Base-by-base conservation (phyloP, 1,140 invertebrate genomes). In the Druon quercuslanigerum region DNA sequence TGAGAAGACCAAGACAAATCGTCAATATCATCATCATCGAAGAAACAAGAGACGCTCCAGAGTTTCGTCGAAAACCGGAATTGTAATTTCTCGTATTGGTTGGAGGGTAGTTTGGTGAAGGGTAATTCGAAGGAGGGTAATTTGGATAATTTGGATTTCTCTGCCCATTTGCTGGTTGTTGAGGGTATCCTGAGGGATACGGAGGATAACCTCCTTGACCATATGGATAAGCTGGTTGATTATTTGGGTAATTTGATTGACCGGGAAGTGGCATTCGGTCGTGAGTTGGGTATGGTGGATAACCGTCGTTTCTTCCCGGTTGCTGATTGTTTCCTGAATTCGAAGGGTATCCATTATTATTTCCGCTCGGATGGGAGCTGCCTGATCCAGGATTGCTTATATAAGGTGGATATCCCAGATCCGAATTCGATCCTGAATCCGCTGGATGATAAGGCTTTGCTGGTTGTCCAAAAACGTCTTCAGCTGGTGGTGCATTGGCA, bases 401-500 rank as follows among this genome's bases (percentile, higher is more conserved):
- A 77, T 88, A 90, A 17, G 87, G 54, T 52, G 90, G 90, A 79
- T 90, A 90, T 17, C 84, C 89, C 8, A 85, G 75, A 2, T 75
- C 71, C 12, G 77, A 25, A 25, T 80, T 83, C 46, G 74, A 71
- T 12, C 76, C 79, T 33, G 77, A 66, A 72, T 82, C 80, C 51
- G 82, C 73, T 57, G 72, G 73, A 56, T 76, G 80, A 6, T 79
- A 56, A 72, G 79, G 66, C 73, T 82, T 16, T 71, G 57, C 81
- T 76, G 66, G 66, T 79, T 50, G 54, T 54, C 57, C 73, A 33
- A 76, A 75, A 60, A 80, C 79, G 33, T 85, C 83, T 11, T 89
- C 86, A 3, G 76, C 79, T 2, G 90, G 88, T 7, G 90, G 90
- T 19, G 90, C 90, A 57, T 90, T 91, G 2, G 90, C 89, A 74